phyloP scores from a whole-genome alignment of 2,797 vertebrate species.

The Gallinago nigripennis region DNA sequence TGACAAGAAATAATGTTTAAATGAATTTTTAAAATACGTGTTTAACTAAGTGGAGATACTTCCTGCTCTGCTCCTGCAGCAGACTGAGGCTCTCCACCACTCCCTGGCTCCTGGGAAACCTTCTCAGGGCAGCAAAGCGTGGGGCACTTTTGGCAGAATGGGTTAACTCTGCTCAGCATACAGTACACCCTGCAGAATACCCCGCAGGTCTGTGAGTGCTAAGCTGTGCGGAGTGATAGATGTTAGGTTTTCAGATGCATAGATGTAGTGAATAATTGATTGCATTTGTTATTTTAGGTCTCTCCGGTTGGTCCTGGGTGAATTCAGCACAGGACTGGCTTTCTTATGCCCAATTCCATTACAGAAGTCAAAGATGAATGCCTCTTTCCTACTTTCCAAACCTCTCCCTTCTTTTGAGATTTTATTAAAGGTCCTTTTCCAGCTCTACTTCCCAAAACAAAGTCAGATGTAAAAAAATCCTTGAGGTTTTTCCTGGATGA shows the following conservation, averaged over 20 bases:
- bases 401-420: background rate
- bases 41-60: background rate
- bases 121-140: background rate
- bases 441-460: background rate
- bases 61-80: background rate
- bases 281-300: background rate
- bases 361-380: background rate
- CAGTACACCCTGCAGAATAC: background rate
- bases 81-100: background rate
- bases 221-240: background rate
- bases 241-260: background rate
- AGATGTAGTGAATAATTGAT: constrained; percentile 25
- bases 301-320: background rate
- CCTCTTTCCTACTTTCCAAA: background rate
- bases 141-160: background rate
- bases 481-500: background rate
- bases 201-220: background rate
- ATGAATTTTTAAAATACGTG: background rate
- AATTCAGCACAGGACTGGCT: background rate
- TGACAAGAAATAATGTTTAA: background rate
- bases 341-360: background rate
- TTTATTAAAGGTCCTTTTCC: background rate
- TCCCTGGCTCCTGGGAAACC: background rate
- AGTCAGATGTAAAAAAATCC: background rate
- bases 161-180: background rate